phyloP scores from a whole-genome alignment of 2,888 invertebrate genomes.

The Dryocosmus kuriphilus region DNA sequence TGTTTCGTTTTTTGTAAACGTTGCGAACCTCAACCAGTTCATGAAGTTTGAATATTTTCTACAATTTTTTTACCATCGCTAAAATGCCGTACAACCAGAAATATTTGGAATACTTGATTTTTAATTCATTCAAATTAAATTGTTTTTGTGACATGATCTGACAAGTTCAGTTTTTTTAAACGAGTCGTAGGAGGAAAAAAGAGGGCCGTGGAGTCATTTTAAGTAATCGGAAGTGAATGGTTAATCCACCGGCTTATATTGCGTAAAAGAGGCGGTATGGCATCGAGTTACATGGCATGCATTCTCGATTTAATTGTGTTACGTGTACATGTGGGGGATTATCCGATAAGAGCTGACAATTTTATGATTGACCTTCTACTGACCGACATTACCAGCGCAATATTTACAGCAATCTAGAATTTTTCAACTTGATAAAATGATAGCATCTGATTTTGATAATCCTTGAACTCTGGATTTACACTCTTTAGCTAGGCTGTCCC shows the following conservation, averaged over 20 bases:
- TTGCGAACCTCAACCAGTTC: too few relatives aligned
- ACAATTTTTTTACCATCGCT: too few relatives aligned
- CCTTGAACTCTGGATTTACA: too few relatives aligned
- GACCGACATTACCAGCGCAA: neutral
- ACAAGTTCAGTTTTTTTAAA: neutral
- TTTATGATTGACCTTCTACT: conserved; percentile 16
- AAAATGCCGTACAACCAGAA: too few relatives aligned
- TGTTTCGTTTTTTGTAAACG: too few relatives aligned
- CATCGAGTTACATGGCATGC: conserved; percentile 41
- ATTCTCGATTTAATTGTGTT: conserved; percentile 42
- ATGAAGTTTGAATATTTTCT: too few relatives aligned
- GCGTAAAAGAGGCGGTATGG: conserved; percentile 59
- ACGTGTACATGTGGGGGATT: conserved; percentile 10
- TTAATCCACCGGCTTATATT: conserved; percentile 63
- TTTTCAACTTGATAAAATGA: neutral
- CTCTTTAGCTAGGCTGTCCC: neutral
- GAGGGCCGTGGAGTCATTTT: conserved; percentile 51
- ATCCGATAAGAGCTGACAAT: conserved; percentile 26
- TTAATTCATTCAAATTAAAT: too few relatives aligned
- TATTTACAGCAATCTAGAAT: conserved; percentile 7
- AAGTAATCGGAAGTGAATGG: conserved; percentile 66
- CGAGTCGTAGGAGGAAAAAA: conserved; percentile 10
- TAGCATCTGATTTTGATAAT: neutral
- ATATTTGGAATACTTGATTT: too few relatives aligned
- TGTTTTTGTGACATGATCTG: too few relatives aligned